These are phyloP conservation scores for Apogon talboti DNA, from an alignment of 2,797 vertebrate genomes.

Conservation along the genomic window DNA sequence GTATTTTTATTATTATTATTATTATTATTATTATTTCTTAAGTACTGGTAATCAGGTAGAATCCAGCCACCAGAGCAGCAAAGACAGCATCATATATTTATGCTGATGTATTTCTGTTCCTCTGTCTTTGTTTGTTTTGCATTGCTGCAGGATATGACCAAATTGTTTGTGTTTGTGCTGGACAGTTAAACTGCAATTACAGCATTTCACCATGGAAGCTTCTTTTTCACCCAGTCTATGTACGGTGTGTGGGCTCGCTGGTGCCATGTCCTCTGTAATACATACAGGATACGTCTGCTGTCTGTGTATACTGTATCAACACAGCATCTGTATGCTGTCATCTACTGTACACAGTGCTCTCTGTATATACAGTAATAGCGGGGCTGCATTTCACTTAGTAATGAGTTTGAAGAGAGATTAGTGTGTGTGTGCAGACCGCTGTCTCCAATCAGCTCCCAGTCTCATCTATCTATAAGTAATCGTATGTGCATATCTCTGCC, in stretches of 20 bases:
- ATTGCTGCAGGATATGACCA: slow-evolving; percentile 56
- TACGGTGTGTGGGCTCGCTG: slow-evolving; percentile 58
- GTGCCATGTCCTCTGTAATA: slow-evolving; percentile 64
- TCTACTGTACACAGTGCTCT: slow-evolving; percentile 48
- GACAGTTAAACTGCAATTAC: slow-evolving; percentile 56
- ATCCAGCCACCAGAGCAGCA: background rate
- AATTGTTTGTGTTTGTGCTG: slow-evolving; percentile 61
- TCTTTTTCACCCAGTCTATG: slow-evolving; percentile 31
- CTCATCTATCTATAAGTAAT: slow-evolving; percentile 42
- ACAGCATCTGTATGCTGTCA: slow-evolving; percentile 55
- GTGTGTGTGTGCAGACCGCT: slow-evolving; percentile 11
- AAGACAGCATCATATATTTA: slow-evolving; percentile 22
- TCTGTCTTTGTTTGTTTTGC: slow-evolving; percentile 57
- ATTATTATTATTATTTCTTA: too few relatives aligned
- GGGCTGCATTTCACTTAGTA: slow-evolving; percentile 49
- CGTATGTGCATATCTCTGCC: slow-evolving; percentile 6
- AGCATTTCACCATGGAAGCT: slow-evolving; percentile 43
- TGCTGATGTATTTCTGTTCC: slow-evolving; percentile 5
- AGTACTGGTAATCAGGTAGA: background rate
- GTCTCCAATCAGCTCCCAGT: slow-evolving; percentile 14
- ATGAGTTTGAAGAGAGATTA: slow-evolving; percentile 59
- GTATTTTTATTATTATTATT: too few relatives aligned
- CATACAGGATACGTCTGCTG: slow-evolving; percentile 70
- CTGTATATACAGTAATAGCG: slow-evolving; percentile 44
- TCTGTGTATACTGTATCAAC: slow-evolving; percentile 63